Conservation (phyloP, 1,140 invertebrate species). For the Triops cancriformis region DNA sequence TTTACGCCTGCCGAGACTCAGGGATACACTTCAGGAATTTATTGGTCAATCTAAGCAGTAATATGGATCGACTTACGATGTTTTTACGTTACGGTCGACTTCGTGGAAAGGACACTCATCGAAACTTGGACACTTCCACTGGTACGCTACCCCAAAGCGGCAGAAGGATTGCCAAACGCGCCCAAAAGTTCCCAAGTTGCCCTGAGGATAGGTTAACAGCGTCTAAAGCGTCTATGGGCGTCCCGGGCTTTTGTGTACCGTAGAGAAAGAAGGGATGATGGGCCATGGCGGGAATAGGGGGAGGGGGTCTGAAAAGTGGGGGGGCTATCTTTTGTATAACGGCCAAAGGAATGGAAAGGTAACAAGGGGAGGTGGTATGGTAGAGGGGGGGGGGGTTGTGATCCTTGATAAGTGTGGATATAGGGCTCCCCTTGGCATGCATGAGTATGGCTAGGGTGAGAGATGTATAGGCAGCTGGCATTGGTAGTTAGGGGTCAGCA, state of each 20-base stretch:
- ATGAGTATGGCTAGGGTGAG: not conserved
- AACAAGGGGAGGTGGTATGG: not conserved
- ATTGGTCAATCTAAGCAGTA: too few relatives aligned
- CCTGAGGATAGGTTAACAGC: not conserved
- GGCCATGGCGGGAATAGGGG: not conserved
- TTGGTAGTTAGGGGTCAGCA: not conserved
- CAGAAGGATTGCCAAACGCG: too few relatives aligned
- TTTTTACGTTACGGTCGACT: too few relatives aligned
- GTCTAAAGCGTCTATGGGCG: not conserved
- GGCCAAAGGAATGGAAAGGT: not conserved
- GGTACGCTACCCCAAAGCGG: too few relatives aligned
- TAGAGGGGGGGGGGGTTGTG: not conserved
- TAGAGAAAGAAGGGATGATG: not conserved
- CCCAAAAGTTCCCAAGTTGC: not conserved
- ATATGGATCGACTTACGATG: too few relatives aligned
- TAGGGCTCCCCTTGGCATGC: not conserved
- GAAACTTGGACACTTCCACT: too few relatives aligned
- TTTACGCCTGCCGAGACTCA: too few relatives aligned
- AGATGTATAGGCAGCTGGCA: constrained; percentile 6
- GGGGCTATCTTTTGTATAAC: not conserved
- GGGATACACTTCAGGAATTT: too few relatives aligned
- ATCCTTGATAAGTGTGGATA: constrained; percentile 10
- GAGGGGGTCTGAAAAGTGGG: not conserved
- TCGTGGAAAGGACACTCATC: too few relatives aligned
- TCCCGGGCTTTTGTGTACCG: not conserved